Percentiles rank a stretch among this genome's conserved stretches.
Evolutionary conservation across 2,888 invertebrate genomes (phyloP).

Genomic region (Norana najaformis): DNA sequence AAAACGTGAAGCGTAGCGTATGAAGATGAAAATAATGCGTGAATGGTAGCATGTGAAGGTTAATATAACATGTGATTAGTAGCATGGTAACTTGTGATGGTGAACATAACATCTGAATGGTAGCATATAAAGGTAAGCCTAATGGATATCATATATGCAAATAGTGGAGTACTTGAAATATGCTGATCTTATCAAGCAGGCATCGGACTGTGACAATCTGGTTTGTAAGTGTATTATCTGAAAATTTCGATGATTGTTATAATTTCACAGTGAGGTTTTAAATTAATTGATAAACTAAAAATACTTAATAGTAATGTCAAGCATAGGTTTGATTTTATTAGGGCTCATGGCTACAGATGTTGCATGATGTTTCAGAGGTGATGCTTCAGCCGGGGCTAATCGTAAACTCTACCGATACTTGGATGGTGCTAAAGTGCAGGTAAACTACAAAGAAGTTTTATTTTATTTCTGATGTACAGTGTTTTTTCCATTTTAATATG

Average conservation of each 20-base stretch:
- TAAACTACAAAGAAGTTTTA: slow-evolving; percentile 43
- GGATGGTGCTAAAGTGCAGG: slow-evolving; percentile 68
- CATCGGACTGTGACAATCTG: slow-evolving; percentile 78
- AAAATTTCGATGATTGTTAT: background rate
- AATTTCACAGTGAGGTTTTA: background rate
- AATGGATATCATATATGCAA: slow-evolving; percentile 63
- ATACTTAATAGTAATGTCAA: background rate
- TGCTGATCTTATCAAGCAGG: slow-evolving; percentile 75
- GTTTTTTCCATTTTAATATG: background rate
- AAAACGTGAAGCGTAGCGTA: no score
- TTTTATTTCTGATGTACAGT: background rate
- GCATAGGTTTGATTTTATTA: background rate
- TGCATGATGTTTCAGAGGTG: slow-evolving; percentile 65
- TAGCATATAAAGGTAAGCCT: no score
- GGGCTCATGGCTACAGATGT: background rate
- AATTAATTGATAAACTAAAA: background rate
- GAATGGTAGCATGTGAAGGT: background rate
- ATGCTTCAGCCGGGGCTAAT: slow-evolving; percentile 69
- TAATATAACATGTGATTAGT: background rate
- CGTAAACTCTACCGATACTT: slow-evolving; percentile 71
- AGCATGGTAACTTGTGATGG: no score
- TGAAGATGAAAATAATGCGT: background rate
- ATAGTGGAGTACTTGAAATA: slow-evolving; percentile 94
- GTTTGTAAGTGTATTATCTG: background rate
- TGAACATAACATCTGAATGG: no score